Base-by-base conservation (phyloP, 1,140 invertebrate genomes). In the Chymomyza costata region DNA sequence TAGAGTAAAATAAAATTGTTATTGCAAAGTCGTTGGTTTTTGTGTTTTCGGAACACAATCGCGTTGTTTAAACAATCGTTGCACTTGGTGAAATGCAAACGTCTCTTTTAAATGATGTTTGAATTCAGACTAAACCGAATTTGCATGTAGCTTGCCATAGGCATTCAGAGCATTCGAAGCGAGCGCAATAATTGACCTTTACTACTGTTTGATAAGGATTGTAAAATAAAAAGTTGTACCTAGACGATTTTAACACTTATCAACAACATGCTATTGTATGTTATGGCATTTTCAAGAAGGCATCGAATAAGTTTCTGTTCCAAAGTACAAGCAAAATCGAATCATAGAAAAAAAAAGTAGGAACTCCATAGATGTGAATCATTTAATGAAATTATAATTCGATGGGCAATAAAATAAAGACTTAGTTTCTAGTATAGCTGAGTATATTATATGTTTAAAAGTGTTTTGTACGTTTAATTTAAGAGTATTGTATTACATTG, bases 181-280 rank as follows among this genome's bases (percentile, higher is more conserved):
- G 73, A 67, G 64, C 66, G 64, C 66, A 50, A 46, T 43, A 21
- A 31, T 18, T 66, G 66, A 66, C 66, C 71, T 69, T 65, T 74
- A 67, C 30, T 49, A 32, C 39, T 5, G 32, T 2, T 8, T 46
- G 66, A 76, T 66, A 78, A 76, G 56, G 35, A 49, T 18, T 31
- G 28, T 14, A 35, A 41, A 21, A 49, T 21, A 21, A 52, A 38
- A 53, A 41, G 18, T 50, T 65, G 40, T 30, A 65, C 70, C 61
- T 58, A 57, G 64, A 51, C 41, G 15, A 8, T 32, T 21, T 35
- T 14, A 32, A 47, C 30, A 47, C 53, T 76, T 76, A 76, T 76
- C 66, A 71, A 39, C 37, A 60, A 58, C 71, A 76, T 65, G 71
- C 53, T 50, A 78, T n/a, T n/a, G n/a, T n/a, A n/a, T 66, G 21